Conservation (phyloP, 2,888 invertebrate species). For the Melipona bicolor region DNA sequence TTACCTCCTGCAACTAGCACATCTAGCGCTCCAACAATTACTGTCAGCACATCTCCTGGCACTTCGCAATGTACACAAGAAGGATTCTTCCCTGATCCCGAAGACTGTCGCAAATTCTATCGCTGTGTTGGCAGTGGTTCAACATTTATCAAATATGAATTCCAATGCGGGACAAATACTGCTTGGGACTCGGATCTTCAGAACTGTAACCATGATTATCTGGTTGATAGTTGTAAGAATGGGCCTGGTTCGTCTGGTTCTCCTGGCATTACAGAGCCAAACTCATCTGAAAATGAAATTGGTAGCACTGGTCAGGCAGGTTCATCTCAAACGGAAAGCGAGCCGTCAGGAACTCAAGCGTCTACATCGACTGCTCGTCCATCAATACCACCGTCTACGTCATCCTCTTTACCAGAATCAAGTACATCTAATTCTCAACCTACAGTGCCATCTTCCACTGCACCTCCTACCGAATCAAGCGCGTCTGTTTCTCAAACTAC, state of each 20-base stretch:
- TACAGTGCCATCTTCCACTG: not conserved
- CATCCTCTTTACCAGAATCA: not conserved
- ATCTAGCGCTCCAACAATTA: too few species aligned
- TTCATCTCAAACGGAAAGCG: conserved; percentile 3
- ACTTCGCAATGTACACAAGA: conserved; percentile 85
- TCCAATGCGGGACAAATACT: conserved; percentile 88
- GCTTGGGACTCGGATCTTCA: conserved; percentile 88
- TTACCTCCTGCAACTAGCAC: too few species aligned
- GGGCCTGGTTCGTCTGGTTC: conserved; percentile 48
- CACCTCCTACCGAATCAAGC: not conserved
- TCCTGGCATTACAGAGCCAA: conserved; percentile 28
- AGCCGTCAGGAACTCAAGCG: conserved; percentile 7
- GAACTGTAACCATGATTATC: conserved; percentile 87
- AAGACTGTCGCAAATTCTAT: conserved; percentile 90
- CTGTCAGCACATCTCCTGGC: too few species aligned
- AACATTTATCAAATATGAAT: conserved; percentile 85
- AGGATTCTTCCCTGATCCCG: conserved; percentile 89
- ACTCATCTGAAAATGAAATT: conserved; percentile 50
- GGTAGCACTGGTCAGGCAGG: conserved; percentile 9
- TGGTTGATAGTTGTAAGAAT: conserved; percentile 80
- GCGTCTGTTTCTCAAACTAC: conserved; percentile 11
- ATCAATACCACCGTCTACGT: not conserved
- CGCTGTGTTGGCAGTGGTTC: conserved; percentile 89
- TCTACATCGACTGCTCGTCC: conserved; percentile 12
- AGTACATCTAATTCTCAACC: not conserved